phyloP scores from a whole-genome alignment of 2,113 vertebrate genomes.

The Phycodurus eques region DNA sequence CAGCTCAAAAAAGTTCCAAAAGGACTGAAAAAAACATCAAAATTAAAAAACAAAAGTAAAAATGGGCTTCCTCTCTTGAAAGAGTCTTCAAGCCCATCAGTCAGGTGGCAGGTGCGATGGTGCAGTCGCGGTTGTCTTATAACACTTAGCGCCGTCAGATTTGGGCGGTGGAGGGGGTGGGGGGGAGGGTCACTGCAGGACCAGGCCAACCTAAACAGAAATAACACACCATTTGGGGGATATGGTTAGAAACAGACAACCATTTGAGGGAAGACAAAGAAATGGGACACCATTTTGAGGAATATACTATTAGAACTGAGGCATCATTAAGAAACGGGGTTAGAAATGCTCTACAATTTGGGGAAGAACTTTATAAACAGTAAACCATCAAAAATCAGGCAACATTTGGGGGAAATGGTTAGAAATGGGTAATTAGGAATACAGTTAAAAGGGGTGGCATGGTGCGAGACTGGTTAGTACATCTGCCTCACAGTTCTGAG shows the following conservation, averaged over 20 bases:
- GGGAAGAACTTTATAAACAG: no score
- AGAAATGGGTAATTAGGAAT: no score
- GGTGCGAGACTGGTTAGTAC: no score
- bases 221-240: not conserved
- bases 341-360: no score
- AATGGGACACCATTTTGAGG: not conserved
- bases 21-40: constrained; percentile 39
- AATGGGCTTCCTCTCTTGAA: constrained; percentile 69
- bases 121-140: constrained; percentile 62
- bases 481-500: no score
- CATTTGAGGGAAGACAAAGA: not conserved
- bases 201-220: constrained; percentile 85
- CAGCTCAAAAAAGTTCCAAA: constrained; percentile 73
- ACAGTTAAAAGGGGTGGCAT: no score
- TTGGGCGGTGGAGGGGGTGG: not conserved
- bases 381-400: no score
- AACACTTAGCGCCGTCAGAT: constrained; percentile 37
- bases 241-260: not conserved
- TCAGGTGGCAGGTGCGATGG: constrained; percentile 64
- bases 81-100: constrained; percentile 65
- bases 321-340: no score
- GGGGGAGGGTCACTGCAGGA: constrained; percentile 84
- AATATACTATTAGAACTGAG: not conserved
- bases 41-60: constrained; percentile 60
- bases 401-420: no score